These are phyloP conservation scores for Siphamia tubifer DNA, from an alignment of 2,113 vertebrate species.

Conservation along the genomic window DNA sequence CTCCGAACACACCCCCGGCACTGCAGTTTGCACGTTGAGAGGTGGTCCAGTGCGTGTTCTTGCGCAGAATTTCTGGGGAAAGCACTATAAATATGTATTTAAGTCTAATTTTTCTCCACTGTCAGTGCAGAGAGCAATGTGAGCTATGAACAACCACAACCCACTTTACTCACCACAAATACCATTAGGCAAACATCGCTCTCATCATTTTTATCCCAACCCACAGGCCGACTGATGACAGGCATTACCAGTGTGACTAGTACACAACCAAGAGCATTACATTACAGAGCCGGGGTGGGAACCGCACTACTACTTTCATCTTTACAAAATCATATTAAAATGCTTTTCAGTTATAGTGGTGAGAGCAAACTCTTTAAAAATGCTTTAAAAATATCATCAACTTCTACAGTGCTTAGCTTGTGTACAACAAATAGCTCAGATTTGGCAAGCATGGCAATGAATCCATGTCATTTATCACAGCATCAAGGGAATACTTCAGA, in stretches of 20 bases:
- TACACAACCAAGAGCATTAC: neutral
- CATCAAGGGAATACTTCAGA: constrained; percentile 40
- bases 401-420: constrained; percentile 1
- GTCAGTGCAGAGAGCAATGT: constrained; percentile 16
- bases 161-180: constrained; percentile 40
- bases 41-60: too few species aligned
- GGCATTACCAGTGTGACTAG: constrained; percentile 8
- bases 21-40: too few species aligned
- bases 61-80: too few species aligned
- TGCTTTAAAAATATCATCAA: constrained; percentile 18
- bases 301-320: neutral
- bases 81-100: constrained; percentile 29
- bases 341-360: neutral
- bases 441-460: neutral
- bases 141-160: constrained; percentile 23
- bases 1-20: too few species aligned
- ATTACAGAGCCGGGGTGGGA: constrained; percentile 1
- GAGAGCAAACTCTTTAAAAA: neutral
- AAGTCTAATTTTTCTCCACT: constrained; percentile 25
- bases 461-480: constrained; percentile 36
- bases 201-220: constrained; percentile 32
- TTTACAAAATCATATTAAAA: constrained; percentile 25
- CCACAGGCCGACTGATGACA: constrained; percentile 9
- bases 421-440: constrained; percentile 15
- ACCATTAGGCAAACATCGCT: constrained; percentile 33